Evolutionary conservation across 2,797 vertebrate genomes (phyloP), one percentile per base, ranked within the genome.

Genomic region (Sandelia bainsii): DNA sequence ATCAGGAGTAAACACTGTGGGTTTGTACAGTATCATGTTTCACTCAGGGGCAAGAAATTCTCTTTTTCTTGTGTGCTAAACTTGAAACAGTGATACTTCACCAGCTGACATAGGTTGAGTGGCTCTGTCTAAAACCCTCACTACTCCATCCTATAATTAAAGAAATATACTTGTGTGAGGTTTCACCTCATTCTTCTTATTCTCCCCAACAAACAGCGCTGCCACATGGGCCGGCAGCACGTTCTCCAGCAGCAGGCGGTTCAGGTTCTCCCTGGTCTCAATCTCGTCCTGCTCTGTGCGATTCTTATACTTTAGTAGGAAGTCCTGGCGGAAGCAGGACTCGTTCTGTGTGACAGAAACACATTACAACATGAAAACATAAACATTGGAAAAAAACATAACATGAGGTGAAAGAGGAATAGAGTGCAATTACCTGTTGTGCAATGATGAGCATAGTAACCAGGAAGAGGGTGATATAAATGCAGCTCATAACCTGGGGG

Each of bases 171-270:
- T 20, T 40, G 11, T 11, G 9, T 4, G 10, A 17, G 19, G 12
- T 56, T 87, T 57, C 75, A 99, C 98, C 97, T 99, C 98, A 0
- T 98, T 98, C 81, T 98, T 93, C 86, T 98, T 98, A 64, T 95
- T 95, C 90, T 99, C 97, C 4, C 96, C 97, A 1, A 99, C 96
- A 83, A 99, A 99, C 88, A 98, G 95, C 0, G 96, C 92, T 0
- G 98, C 98, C 66, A 99, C 98, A 0, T 99, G 98, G 4, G 97
- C 97, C 0, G 98, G 98, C 78, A 99, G 95, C 14, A 99, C 98
- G 0, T 99, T 99, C 90, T 99, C 98, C 90, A 99, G 90, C 56
- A 99, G 92, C 20, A 99, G 95, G 27, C 98, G 97, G 86, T 99
- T 99, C 69, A 99, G 95, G 0, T 98, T 99, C 92, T 99, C 98